Base-by-base conservation (phyloP, 1,140 invertebrate genomes). In the Caenorhabditis remanei region DNA sequence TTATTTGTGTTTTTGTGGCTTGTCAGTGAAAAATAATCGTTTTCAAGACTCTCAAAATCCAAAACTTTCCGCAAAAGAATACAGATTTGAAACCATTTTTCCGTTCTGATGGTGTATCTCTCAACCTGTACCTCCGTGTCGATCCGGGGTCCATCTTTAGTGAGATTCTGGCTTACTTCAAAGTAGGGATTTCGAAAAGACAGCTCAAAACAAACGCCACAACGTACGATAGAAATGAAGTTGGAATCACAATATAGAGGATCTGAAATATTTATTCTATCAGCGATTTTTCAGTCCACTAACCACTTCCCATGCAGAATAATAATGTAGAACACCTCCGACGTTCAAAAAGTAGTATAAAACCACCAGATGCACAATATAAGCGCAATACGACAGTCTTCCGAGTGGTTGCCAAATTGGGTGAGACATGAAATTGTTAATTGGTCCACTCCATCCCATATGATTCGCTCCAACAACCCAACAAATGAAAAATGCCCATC, bases 311-410 rank as follows among this genome's bases (percentile, higher is more conserved):
- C 71, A 79, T 21, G 71, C 71, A 7, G 71, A 79, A 5, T 43
- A 50, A 24, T 79, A 79, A 79, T 79, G 46, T 21, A 79, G 19
- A 21, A 46, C 4, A 50, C 71, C 84, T 40, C 46, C 48, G 14
- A 85, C 14, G 83, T 88, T 84, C 58, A 87, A 50, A 50, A 58
- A 85, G 21, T 58, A 85, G 8, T 21, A 67, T 14, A 89, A 67
- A 43, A 85, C 53, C 43, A 89, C 55, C 53, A 21, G 88, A 75
- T 89, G 88, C 8, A 82, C 86, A 40, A 89, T 40, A 32, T 88
- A 89, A 41, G 88, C 88, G 40, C 71, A 88, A 50, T 89, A 89
- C 8, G 85, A 88, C 9, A 89, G 71, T n/a, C 88, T 53, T 71
- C 88, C 86, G 21, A 89, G 63, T 16, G 88, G 88, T 40, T 84